Evolutionary conservation across 2,888 invertebrate genomes (phyloP).

Genomic region (Drosophila yooni): DNA sequence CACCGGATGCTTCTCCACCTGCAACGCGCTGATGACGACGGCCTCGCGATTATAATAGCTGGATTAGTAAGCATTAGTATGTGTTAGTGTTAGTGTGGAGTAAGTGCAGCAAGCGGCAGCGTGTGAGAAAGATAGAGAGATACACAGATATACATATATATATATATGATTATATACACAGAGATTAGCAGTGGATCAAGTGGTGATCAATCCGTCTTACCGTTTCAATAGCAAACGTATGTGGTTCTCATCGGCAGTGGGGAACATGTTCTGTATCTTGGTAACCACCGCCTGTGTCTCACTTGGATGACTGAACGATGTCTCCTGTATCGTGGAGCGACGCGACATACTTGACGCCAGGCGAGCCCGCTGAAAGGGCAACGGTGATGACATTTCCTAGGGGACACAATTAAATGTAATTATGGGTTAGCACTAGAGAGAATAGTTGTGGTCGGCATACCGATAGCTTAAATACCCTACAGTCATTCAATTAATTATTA

Average conservation of each 20-base stretch:
- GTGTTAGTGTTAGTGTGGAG: constrained; percentile 30
- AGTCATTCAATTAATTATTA: not conserved
- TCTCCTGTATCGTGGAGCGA: constrained; percentile 87
- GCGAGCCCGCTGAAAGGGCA: constrained; percentile 78
- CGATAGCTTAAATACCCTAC: not conserved
- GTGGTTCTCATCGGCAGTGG: constrained; percentile 95
- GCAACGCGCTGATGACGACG: constrained; percentile 95
- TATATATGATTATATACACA: constrained; percentile 5
- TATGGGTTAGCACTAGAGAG: not conserved
- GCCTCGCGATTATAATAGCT: constrained; percentile 97
- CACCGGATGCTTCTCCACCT: constrained; percentile 96
- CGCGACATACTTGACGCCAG: constrained; percentile 81
- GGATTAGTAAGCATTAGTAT: constrained; percentile 47
- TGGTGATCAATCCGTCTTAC: constrained; percentile 87
- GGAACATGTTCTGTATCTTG: constrained; percentile 94
- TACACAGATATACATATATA: constrained; percentile 28
- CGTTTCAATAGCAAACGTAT: constrained; percentile 94
- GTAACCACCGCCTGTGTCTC: constrained; percentile 91
- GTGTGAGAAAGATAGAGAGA: constrained; percentile 64
- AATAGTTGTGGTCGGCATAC: not conserved
- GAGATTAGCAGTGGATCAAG: constrained; percentile 49
- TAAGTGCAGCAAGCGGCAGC: constrained; percentile 70
- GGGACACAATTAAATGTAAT: constrained; percentile 11
- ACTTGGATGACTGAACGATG: constrained; percentile 87
- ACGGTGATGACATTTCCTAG: constrained; percentile 84